Evolutionary conservation across 2,113 vertebrate species (phyloP), one percentile per base, ranked within the genome.

Genomic region (Phyllopteryx taeniolatus): DNA sequence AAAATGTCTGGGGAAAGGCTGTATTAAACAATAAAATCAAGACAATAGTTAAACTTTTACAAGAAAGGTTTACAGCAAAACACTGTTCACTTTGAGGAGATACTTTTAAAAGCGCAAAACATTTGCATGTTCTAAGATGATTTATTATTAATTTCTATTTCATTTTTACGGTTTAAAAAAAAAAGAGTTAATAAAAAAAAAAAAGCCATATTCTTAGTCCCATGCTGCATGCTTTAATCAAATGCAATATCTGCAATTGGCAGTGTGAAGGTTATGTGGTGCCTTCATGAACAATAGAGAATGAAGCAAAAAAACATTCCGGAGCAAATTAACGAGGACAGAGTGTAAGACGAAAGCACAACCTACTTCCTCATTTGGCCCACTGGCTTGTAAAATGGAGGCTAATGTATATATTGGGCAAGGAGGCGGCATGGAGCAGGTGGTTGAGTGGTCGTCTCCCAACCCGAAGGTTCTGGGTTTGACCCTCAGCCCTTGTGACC

Each of bases 271-370:
- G 56, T 70, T 57, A 54, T 53, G 22, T 3, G 54, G 66, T 72
- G 72, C 71, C 72, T 84, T 68, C 35, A 71, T 53, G 70, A 81
- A 66, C 68, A 77, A 86, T 78, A 82, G 75, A 78, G 59, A 62
- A 75, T 77, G 44, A 66, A 74, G 60, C 51, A n/a, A 27, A 27
- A 27, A 27, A 27, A 27, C n/a, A 39, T n/a, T 14, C 15, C 15
- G 14, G 20, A n/a, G 51, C 53, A 54, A 54, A 54, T 54, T 20
- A 54, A n/a, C 7, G 53, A 54, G 20, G 53, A n/a, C 53, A 77
- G 57, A 59, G 75, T 65, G 78, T 47, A 68, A 71, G 73, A 84
- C 76, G 85, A 77, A 77, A 81, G 81, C 75, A 47, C 74, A 87
- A 83, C 74, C 71, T 14, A 14, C 73, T 77, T 77, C 76, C 73